Percentiles rank a stretch among this genome's conserved stretches.
Conservation (phyloP, 37 sponge, comb jelly and placozoan genomes). For the Beroe ovata region DNA sequence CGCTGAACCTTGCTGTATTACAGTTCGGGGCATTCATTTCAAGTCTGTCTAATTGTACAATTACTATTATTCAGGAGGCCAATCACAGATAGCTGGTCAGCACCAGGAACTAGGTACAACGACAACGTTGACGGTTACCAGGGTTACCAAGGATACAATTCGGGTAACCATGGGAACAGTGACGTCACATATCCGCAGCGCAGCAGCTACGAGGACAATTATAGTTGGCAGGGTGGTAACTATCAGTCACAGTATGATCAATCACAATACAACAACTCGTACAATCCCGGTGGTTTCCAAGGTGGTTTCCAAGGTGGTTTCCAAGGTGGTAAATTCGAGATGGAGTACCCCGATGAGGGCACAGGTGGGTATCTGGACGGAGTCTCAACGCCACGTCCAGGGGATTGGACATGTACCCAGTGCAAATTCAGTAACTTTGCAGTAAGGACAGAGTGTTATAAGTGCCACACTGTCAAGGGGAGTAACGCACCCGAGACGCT, state of each 20-base stretch:
- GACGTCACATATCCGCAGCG: not conserved
- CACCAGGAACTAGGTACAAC: not conserved
- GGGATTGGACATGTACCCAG: constrained; percentile 36
- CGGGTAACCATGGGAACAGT: not conserved
- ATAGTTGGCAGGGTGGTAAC: not conserved
- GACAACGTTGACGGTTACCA: constrained; percentile 49
- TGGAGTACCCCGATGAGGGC: not conserved
- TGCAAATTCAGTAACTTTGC: constrained; percentile 37
- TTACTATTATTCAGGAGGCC: too few species aligned
- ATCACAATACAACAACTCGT: not conserved
- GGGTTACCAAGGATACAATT: constrained; percentile 16
- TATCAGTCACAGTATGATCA: not conserved
- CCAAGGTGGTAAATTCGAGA: constrained; percentile 14
- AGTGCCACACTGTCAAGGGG: not conserved
- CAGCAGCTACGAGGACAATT: not conserved
- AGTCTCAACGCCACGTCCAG: not conserved
- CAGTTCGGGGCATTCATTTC: too few species aligned
- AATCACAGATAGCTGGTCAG: not conserved
- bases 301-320: not conserved
- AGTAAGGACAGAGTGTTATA: not conserved
- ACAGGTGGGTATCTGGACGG: not conserved
- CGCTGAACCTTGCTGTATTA: too few species aligned
- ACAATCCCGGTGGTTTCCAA: not conserved
- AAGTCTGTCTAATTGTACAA: too few species aligned
- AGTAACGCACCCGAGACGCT: not conserved